A percentile compares a stretch with the other conserved stretches of the same genome.
Evolutionary conservation across 2,888 invertebrate genomes (phyloP).

Genomic region (Andrena trimmerana): DNA sequence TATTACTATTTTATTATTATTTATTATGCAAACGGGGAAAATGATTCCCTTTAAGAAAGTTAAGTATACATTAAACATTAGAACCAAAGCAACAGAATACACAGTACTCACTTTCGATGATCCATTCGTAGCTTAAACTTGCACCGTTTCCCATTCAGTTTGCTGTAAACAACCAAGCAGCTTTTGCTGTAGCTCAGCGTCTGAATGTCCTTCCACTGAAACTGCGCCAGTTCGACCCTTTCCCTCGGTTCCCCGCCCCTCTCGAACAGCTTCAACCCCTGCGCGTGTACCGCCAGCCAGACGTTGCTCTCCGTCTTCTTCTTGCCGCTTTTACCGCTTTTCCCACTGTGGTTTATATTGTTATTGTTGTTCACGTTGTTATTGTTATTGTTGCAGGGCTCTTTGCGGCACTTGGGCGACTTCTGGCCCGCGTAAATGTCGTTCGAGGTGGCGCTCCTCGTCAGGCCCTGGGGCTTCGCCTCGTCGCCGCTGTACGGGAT

Average conservation of each 20-base stretch:
- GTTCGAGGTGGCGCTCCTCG: conserved; percentile 44
- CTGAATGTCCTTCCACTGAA: conserved; percentile 91
- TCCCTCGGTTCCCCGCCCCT: conserved; percentile 82
- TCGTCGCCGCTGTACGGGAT: conserved; percentile 63
- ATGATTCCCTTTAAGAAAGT: not conserved
- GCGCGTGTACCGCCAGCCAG: conserved; percentile 84
- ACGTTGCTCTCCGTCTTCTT: conserved; percentile 82
- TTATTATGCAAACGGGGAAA: not conserved
- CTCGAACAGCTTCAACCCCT: conserved; percentile 84
- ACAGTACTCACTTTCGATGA: conserved; percentile 88
- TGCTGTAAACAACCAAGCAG: conserved; percentile 87
- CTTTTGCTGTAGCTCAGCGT: conserved; percentile 92
- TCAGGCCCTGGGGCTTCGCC: conserved; percentile 24
- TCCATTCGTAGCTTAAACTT: conserved; percentile 92
- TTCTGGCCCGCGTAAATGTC: conserved; percentile 70
- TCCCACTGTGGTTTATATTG: conserved; percentile 66
- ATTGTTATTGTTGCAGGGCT: conserved; percentile 56
- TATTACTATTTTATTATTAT: too few species aligned
- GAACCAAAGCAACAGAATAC: too few species aligned
- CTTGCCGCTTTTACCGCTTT: conserved; percentile 71
- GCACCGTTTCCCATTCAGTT: conserved; percentile 87
- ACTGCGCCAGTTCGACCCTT: conserved; percentile 82
- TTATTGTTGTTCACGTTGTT: conserved; percentile 52
- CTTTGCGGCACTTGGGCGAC: conserved; percentile 31
- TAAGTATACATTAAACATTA: not conserved